These are phyloP conservation scores for Phalloptychus januarius DNA, from an alignment of 2,797 vertebrate species.

Conservation along the genomic window DNA sequence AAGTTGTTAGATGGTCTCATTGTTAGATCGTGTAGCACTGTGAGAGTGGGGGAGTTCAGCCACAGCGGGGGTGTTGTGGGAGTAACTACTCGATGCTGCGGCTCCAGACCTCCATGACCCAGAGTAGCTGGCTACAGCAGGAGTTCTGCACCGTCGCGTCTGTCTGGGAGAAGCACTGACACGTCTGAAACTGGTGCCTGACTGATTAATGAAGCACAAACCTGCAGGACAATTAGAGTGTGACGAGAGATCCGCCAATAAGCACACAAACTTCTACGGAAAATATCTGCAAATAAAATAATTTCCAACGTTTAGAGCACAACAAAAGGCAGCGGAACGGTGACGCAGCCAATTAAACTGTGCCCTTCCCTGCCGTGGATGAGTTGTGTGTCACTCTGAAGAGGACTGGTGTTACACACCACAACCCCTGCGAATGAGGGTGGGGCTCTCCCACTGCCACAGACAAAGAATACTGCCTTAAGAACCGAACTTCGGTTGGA, in stretches of 20 bases:
- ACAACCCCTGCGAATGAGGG: conserved; percentile 61
- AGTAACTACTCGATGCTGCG: conserved; percentile 28
- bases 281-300: not conserved
- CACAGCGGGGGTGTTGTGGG: conserved; percentile 21
- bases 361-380: conserved; percentile 22
- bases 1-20: conserved; percentile 44
- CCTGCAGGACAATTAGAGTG: conserved; percentile 22
- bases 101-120: conserved; percentile 17
- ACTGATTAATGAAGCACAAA: conserved; percentile 41
- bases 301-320: conserved; percentile 36
- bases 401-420: conserved; percentile 38
- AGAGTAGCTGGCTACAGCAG: not conserved
- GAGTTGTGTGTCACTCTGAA: conserved; percentile 43
- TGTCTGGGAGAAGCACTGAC: conserved; percentile 17
- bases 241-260: conserved; percentile 18
- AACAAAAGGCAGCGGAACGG: conserved; percentile 5
- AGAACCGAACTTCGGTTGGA: conserved; percentile 34
- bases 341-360: conserved; percentile 35
- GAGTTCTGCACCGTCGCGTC: not conserved
- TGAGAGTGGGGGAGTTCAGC: conserved; percentile 38
- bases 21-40: conserved; percentile 47
- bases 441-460: conserved; percentile 68
- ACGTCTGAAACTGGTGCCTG: conserved; percentile 11
- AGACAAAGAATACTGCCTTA: conserved; percentile 62
- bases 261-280: conserved; percentile 50